These are phyloP conservation scores for Sarcophilus harrisii DNA, from an alignment of 2,797 vertebrate genomes.

Conservation along the genomic window DNA sequence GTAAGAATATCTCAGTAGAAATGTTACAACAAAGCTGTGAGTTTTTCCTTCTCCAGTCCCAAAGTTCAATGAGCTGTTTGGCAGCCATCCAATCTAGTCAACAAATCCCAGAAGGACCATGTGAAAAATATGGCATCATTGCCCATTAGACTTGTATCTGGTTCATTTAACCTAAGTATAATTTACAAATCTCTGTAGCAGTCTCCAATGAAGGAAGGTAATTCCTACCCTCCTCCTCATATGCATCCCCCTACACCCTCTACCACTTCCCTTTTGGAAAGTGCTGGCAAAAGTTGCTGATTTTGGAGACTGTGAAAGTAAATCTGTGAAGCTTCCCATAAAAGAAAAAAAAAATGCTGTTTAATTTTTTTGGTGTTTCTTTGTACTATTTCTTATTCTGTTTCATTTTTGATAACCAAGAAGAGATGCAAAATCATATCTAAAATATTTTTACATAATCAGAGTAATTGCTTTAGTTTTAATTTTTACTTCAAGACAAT, in stretches of 20 bases:
- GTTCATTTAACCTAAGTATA: slow-evolving; percentile 54
- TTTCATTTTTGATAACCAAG: slow-evolving; percentile 42
- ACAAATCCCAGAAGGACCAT: slow-evolving; percentile 58
- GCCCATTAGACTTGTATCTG: slow-evolving; percentile 57
- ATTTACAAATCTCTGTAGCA: not conserved
- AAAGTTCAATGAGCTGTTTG: slow-evolving; percentile 56
- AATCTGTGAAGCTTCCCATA: not conserved
- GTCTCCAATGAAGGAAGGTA: not conserved
- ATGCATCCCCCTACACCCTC: not conserved
- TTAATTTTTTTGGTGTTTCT: not conserved
- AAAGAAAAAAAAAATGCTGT: not conserved
- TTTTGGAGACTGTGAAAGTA: slow-evolving; percentile 42
- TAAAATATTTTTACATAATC: slow-evolving; percentile 39
- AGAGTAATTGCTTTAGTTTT: slow-evolving; percentile 27
- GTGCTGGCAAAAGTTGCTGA: slow-evolving; percentile 12
- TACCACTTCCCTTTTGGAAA: slow-evolving; percentile 31
- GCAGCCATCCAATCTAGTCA: slow-evolving; percentile 63
- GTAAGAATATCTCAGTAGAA: not conserved
- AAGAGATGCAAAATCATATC: slow-evolving; percentile 13
- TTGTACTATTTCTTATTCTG: slow-evolving; percentile 4
- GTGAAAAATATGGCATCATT: slow-evolving; percentile 53
- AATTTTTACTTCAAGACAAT: not conserved
- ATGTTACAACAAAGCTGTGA: not conserved
- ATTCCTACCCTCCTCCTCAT: slow-evolving; percentile 4
- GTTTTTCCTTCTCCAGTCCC: not conserved